These are phyloP conservation scores for Piezodorus guildinii DNA, from an alignment of 1,140 invertebrate genomes.

Conservation along the genomic window DNA sequence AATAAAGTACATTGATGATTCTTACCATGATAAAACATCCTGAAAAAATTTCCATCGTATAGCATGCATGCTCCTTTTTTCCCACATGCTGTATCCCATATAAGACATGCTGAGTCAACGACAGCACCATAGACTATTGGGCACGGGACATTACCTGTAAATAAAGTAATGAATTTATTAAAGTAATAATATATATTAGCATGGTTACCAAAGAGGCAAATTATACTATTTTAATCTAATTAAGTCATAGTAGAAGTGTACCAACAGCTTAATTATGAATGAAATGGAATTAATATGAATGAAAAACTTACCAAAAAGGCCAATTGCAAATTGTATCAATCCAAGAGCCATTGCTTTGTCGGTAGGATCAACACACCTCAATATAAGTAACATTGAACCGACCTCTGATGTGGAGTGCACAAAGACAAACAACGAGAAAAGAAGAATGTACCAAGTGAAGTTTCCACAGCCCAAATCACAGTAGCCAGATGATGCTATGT, in stretches of 20 bases:
- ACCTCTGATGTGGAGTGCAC: slow-evolving; percentile 87
- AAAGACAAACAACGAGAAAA: slow-evolving; percentile 80
- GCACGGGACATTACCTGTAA: slow-evolving; percentile 71
- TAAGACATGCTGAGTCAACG: slow-evolving; percentile 79
- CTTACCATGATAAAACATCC: slow-evolving; percentile 76
- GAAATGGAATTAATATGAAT: too few species aligned
- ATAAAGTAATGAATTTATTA: neutral
- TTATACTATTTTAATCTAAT: too few species aligned
- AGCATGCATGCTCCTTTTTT: slow-evolving; percentile 68
- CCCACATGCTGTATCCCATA: slow-evolving; percentile 73
- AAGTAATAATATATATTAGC: neutral
- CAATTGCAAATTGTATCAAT: slow-evolving; percentile 84
- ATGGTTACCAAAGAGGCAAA: too few species aligned
- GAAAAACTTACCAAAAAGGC: slow-evolving; percentile 60
- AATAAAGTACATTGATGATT: too few species aligned
- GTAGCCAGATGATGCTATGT: slow-evolving; percentile 50
- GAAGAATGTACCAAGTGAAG: slow-evolving; percentile 69
- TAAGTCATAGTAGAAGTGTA: too few species aligned
- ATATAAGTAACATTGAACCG: slow-evolving; percentile 76
- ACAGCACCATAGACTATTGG: slow-evolving; percentile 85
- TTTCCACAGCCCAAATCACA: slow-evolving; percentile 67
- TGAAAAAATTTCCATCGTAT: slow-evolving; percentile 71
- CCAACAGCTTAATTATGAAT: too few species aligned
- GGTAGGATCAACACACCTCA: slow-evolving; percentile 79
- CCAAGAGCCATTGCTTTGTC: slow-evolving; percentile 91